These are phyloP conservation scores for Spea multiplicata DNA, from an alignment of 2,113 vertebrate species.

Conservation along the genomic window DNA sequence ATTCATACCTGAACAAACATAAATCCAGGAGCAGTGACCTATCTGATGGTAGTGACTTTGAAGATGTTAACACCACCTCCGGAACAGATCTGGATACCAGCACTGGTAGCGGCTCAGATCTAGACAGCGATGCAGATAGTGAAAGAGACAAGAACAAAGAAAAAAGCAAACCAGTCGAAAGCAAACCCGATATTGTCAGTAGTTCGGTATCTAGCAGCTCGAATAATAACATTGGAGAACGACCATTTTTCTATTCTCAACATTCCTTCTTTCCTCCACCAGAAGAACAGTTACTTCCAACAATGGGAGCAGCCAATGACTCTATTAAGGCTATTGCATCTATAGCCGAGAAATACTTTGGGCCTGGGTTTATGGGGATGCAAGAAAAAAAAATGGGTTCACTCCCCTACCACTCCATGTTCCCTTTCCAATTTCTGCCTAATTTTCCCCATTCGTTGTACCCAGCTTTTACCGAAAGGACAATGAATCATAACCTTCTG, in stretches of 20 bases:
- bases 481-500: constrained; percentile 86
- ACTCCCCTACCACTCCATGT: constrained; percentile 92
- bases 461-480: constrained; percentile 81
- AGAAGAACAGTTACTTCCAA: constrained; percentile 86
- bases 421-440: constrained; percentile 94
- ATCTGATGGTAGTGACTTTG: constrained; percentile 95
- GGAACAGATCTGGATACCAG: constrained; percentile 96
- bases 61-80: constrained; percentile 94
- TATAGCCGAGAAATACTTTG: constrained; percentile 98
- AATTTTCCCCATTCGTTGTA: constrained; percentile 93
- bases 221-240: constrained; percentile 68
- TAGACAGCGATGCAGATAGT: constrained; percentile 88
- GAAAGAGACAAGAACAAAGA: constrained; percentile 77
- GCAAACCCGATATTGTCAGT: constrained; percentile 71
- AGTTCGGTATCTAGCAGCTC: constrained; percentile 67
- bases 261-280: constrained; percentile 95
- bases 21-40: constrained; percentile 86
- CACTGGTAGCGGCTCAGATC: constrained; percentile 89
- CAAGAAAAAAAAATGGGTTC: constrained; percentile 95
- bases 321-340: constrained; percentile 98
- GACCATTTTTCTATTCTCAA: constrained; percentile 83
- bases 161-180: constrained; percentile 68
- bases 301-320: constrained; percentile 82
- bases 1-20: constrained; percentile 75
- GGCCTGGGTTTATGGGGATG: constrained; percentile 91